phyloP scores from a whole-genome alignment of 2,888 invertebrate genomes.

The Vesta saturnalis region DNA sequence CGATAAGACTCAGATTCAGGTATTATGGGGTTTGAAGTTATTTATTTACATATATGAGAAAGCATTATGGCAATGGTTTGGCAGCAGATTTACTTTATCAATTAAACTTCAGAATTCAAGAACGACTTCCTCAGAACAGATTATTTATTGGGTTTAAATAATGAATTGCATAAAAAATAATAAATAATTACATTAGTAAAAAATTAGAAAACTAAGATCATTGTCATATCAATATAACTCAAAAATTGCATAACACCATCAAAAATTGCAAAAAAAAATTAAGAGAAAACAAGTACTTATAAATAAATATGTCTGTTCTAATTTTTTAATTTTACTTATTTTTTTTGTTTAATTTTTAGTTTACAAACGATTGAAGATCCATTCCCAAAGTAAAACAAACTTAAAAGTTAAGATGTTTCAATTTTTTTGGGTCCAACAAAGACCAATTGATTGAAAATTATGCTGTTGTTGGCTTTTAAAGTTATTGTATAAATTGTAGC shows the following conservation, averaged over 20 bases:
- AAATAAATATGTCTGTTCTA: constrained; percentile 36
- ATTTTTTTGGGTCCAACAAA: constrained; percentile 58
- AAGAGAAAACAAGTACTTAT: constrained; percentile 4
- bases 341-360: constrained; percentile 56
- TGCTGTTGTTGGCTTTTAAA: constrained; percentile 56
- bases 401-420: constrained; percentile 59
- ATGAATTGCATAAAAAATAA: constrained; percentile 4
- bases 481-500: constrained; percentile 60
- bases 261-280: constrained; percentile 16
- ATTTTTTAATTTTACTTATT: constrained; percentile 58
- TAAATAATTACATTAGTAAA: neutral
- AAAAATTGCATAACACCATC: neutral
- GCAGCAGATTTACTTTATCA: too few relatives aligned
- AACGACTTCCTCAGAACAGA: constrained; percentile 3
- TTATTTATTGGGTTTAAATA: constrained; percentile 7
- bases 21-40: too few relatives aligned
- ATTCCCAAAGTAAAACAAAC: constrained; percentile 43
- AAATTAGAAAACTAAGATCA: neutral
- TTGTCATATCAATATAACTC: neutral
- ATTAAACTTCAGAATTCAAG: neutral
- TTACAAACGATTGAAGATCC: constrained; percentile 45
- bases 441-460: constrained; percentile 45
- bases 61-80: too few relatives aligned
- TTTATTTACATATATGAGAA: too few relatives aligned
- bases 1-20: too few relatives aligned